Percentiles rank a stretch among this genome's conserved stretches.
Conservation (phyloP, 2,888 invertebrate species). For the Fragum sueziense region DNA sequence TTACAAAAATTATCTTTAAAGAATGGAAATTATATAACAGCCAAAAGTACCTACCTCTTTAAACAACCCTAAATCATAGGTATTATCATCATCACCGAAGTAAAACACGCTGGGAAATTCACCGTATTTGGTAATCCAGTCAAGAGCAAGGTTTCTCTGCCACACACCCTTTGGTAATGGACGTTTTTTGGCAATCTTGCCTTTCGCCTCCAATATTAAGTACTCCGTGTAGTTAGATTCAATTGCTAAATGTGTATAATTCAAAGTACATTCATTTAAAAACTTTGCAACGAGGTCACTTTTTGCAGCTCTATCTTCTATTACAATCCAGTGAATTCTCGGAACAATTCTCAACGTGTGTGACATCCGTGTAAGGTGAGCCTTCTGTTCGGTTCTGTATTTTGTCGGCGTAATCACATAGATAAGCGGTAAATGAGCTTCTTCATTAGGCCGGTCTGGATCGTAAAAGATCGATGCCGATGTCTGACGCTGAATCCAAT, state of each 20-base stretch:
- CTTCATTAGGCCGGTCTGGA: too few relatives aligned
- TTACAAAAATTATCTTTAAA: too few relatives aligned
- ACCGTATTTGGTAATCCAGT: conserved; percentile 89
- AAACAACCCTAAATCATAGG: conserved; percentile 94
- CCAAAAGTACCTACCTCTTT: conserved; percentile 87
- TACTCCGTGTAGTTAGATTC: conserved; percentile 88
- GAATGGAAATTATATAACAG: too few relatives aligned
- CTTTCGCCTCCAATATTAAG: too few relatives aligned
- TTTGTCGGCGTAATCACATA: conserved; percentile 93
- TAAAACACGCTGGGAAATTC: conserved; percentile 90
- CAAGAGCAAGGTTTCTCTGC: conserved; percentile 83
- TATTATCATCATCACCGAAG: conserved; percentile 99
- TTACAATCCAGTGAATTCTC: conserved; percentile 95
- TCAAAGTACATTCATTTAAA: conserved; percentile 87
- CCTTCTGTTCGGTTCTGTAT: conserved; percentile 92
- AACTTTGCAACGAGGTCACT: conserved; percentile 89
- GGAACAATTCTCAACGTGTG: conserved; percentile 92
- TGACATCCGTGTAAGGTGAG: conserved; percentile 94
- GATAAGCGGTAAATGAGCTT: conserved; percentile 37
- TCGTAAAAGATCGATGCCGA: too few relatives aligned
- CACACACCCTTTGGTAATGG: conserved; percentile 85
- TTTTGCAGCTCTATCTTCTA: conserved; percentile 91
- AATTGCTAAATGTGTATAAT: conserved; percentile 87
- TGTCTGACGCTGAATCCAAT: too few relatives aligned
- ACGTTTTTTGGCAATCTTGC: conserved; percentile 71